Evolutionary conservation across 1,140 invertebrate species (phyloP), one percentile per base, ranked within the genome.

Genomic region (Drosophila virilis): DNA sequence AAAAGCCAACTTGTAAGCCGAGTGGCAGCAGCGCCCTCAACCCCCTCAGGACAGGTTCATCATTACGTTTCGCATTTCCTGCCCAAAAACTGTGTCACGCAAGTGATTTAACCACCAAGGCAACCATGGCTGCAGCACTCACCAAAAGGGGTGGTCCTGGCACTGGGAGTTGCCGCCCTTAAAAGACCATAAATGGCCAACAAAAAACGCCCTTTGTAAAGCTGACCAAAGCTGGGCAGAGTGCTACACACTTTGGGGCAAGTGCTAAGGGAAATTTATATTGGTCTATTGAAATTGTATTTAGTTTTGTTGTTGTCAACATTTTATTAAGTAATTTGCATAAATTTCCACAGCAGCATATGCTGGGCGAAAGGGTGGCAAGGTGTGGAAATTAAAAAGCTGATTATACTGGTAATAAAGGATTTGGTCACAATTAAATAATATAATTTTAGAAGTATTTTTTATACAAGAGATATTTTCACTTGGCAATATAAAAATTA

Each of bases 241-340:
- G 1, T 54, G 61, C 50, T 58, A 12, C 55, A 35, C 32, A 50
- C 40, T n/a, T 37, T 40, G 50, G 7, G 10, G 8, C 40, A 35
- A 33, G 10, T 17, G 50, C 32, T 22, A 32, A 32, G 55, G 68
- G 52, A 37, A 62, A 54, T 54, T 68, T 54, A 72, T 40, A 86
- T 85, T 85, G 78, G 82, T 67, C 83, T 73, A 89, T 88, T 88
- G 73, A 88, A 88, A 89, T 80, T 84, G 80, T 89, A 83, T 88
- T 78, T 58, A 73, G 60, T 77, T 88, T 35, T 67, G 84, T 83
- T 89, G 83, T 88, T 61, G 77, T 80, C 83, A 84, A 78, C 84
- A 89, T 89, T 88, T 88, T 84, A 89, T 88, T 80, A 84, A 88
- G 84, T 80, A 89, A 88, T 88, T 88, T 88, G 69, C 83, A 89